Percentiles rank a stretch among this genome's conserved stretches.
These are phyloP conservation scores for Sesia apiformis DNA, from an alignment of 2,888 invertebrate species.

Conservation along the genomic window DNA sequence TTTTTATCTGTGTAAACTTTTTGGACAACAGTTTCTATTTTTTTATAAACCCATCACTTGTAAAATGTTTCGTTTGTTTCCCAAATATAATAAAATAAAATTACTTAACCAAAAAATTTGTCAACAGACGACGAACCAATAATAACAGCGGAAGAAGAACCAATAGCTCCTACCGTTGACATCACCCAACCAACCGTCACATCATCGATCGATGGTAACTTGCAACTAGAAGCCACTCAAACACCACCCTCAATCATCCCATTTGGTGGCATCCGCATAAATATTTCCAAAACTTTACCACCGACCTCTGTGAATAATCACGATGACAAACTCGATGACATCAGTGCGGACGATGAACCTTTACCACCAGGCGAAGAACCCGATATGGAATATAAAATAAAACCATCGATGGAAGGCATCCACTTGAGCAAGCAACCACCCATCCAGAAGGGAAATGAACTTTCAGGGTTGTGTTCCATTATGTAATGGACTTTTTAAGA, in stretches of 20 bases:
- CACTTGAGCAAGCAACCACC: slow-evolving; percentile 82
- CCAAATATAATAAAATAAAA: no score
- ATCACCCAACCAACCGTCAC: slow-evolving; percentile 72
- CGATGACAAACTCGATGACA: slow-evolving; percentile 38
- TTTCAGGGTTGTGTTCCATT: slow-evolving; percentile 90
- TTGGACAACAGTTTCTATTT: no score
- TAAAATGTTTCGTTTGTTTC: no score
- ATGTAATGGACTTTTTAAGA: slow-evolving; percentile 70
- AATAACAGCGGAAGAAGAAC: slow-evolving; percentile 62
- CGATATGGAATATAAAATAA: slow-evolving; percentile 71
- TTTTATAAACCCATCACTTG: no score
- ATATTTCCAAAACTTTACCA: slow-evolving; percentile 82
- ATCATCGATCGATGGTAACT: slow-evolving; percentile 85
- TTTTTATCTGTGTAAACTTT: no score
- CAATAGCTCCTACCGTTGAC: slow-evolving; percentile 46
- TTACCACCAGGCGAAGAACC: slow-evolving; percentile 75
- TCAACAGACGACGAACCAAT: slow-evolving; percentile 65
- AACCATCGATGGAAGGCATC: slow-evolving; percentile 78
- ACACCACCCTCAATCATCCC: slow-evolving; percentile 50
- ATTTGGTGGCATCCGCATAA: slow-evolving; percentile 83
- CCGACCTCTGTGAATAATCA: slow-evolving; percentile 23
- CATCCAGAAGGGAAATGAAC: slow-evolving; percentile 82
- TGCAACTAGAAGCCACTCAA: slow-evolving; percentile 74
- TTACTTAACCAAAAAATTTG: no score
- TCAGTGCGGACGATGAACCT: slow-evolving; percentile 65